A percentile compares a stretch with the other conserved stretches of the same genome.
These are phyloP conservation scores for Chelonus formosanus DNA, from an alignment of 2,888 invertebrate species.

Conservation along the genomic window DNA sequence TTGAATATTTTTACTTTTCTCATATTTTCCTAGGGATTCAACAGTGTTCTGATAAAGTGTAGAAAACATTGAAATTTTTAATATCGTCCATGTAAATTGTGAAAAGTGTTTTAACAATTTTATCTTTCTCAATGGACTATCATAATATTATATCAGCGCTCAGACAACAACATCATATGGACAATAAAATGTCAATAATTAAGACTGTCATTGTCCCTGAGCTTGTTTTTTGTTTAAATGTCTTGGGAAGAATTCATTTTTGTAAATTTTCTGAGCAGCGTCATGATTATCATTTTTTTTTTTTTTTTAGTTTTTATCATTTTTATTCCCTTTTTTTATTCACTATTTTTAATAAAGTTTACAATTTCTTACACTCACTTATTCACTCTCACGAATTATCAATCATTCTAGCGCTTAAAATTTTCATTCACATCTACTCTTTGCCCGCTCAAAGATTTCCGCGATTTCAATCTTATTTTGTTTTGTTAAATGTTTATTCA, in stretches of 20 bases:
- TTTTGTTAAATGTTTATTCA: slow-evolving; percentile 62
- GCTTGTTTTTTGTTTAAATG: slow-evolving; percentile 14
- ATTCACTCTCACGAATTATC: slow-evolving; percentile 7
- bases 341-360: too few species aligned
- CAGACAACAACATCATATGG: slow-evolving; percentile 4
- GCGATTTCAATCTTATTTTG: slow-evolving; percentile 51
- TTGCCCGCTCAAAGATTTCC: slow-evolving; percentile 52
- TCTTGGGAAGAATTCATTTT: slow-evolving; percentile 59
- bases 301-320: slow-evolving; percentile 15
- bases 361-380: slow-evolving; percentile 30
- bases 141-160: slow-evolving; percentile 6
- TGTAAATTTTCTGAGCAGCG: slow-evolving; percentile 60
- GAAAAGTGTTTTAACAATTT: slow-evolving; percentile 1
- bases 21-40: not conserved
- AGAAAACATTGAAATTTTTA: slow-evolving; percentile 1
- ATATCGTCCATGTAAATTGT: not conserved
- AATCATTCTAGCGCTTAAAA: not conserved
- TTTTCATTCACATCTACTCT: slow-evolving; percentile 29
- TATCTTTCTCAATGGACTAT: slow-evolving; percentile 1
- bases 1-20: too few species aligned
- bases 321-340: slow-evolving; percentile 38
- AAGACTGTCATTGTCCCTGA: slow-evolving; percentile 4
- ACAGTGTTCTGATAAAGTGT: slow-evolving; percentile 8
- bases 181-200: slow-evolving; percentile 7
- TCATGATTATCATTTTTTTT: slow-evolving; percentile 31